Base-by-base conservation (phyloP, 2,113 vertebrate species). In the Athene noctua region DNA sequence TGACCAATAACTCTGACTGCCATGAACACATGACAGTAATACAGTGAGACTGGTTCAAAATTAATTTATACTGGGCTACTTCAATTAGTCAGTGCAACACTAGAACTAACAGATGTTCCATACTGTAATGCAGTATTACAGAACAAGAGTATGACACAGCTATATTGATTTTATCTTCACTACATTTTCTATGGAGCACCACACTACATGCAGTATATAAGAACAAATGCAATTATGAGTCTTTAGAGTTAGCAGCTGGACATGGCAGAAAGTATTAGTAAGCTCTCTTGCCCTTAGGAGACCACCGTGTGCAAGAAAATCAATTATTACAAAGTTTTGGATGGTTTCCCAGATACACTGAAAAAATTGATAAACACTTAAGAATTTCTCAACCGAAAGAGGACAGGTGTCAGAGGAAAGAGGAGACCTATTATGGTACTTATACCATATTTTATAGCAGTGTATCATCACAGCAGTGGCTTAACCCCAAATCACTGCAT, bases 321-420 rank as follows among this genome's bases (percentile, higher is more conserved):
- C 21, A 1, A 63, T 85, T 66, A 61, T 77, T 89, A 70, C 40
- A 55, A 94, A 77, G 40, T 63, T 83, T 96, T 92, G 78, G 90
- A 91, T 80, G 16, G 21, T 77, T 92, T 97, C 86, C 86, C 88
- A 89, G 90, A 59, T 79, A 79, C 11, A 38, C 59, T 92, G 67
- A 21, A 81, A 83, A 91, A 90, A 72, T 0, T 94, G 44, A 88
- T 91, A 87, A 96, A 44, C 29, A 74, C 73, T 88, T 78, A 26
- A 90, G 57, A 85, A 51, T 85, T 86, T 93, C 85, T 79, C 80
- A 93, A 15, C 78, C 15, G 16, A 63, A 92, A 87, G 49, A 52
- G 38, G 77, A 90, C 54, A 95, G 26, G 26, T 80, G 72, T 67
- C 79, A 73, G n/a, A 89, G 54, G 49, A 87, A 86, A 82, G 27